Base-by-base conservation (phyloP, 2,113 vertebrate genomes). In the Nansenia antarctica region DNA sequence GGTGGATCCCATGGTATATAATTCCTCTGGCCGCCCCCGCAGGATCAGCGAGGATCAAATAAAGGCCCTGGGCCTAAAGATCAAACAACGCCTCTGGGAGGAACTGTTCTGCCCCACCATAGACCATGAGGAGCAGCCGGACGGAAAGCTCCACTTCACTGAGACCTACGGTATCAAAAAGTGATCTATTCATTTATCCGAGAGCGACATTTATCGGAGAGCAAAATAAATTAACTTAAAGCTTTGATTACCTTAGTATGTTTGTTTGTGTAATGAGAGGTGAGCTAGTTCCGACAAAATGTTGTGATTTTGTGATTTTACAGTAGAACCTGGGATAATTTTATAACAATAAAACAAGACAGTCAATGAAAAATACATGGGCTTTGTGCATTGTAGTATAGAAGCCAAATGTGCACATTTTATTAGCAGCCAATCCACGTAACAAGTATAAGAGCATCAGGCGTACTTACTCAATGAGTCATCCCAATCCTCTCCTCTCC, bases 71-170 rank as follows among this genome's bases (percentile, higher is more conserved):
- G 92, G 90, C 9, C 82, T 85, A 11, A 65, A 64, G 61, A 85
- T 91, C 65, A 92, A 92, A 62, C 87, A 89, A 26, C 84, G 69
- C 67, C 88, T 92, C 57, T 88, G 91, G 74, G 54, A 76, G 62
- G 87, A 86, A 70, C 72, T 93, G 24, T 22, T n/a, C 8, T 22
- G 24, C 22, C 52, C 52, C 7, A 24, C 52, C 24, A 5, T 54
- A 4, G 11, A 54, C 52, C 12, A 3, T 5, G 11, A n/a, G 8
- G 26, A 54, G 24, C 20, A 26, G 9, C 22, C 22, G 20, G 52
- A 3, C 9, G 52, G 24, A 27, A 8, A 8, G 22, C 22, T 54
- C 20, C 52, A 54, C 9, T 11, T 54, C 20, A 24, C 20, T 5
- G 52, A 54, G 52, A 55, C 18, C 8, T 55, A 27, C 53, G 11